Conservation (phyloP, 2,113 vertebrate species). For the Ciconia stormi region DNA sequence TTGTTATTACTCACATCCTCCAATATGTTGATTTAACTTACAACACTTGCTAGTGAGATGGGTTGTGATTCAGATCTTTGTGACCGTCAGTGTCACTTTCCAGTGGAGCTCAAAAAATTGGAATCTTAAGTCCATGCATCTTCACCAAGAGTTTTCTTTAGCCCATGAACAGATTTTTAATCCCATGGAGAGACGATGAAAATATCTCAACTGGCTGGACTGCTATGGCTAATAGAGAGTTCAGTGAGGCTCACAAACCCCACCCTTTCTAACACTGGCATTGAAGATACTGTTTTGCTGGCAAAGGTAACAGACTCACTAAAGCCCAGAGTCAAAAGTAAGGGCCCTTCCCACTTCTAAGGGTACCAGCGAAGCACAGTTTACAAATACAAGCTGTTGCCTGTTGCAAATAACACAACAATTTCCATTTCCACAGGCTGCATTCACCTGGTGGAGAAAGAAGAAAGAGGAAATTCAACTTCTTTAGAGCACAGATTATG, state of each 20-base stretch:
- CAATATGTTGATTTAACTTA: neutral
- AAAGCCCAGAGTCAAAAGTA: neutral
- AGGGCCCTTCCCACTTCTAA: neutral
- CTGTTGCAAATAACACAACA: neutral
- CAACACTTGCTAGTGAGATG: neutral
- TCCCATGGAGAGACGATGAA: neutral
- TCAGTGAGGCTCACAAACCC: neutral
- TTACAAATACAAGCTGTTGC: neutral
- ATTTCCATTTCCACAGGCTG: neutral
- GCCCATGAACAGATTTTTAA: neutral
- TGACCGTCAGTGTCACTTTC: neutral
- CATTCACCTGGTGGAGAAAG: neutral
- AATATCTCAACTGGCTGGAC: neutral
- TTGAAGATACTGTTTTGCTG: neutral
- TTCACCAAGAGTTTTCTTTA: neutral
- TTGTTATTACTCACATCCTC: neutral
- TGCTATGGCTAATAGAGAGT: neutral
- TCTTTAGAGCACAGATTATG: neutral
- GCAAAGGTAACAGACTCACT: neutral
- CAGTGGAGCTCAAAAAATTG: neutral
- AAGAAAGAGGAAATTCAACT: neutral
- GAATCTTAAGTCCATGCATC: neutral
- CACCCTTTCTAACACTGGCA: neutral
- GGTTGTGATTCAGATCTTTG: neutral
- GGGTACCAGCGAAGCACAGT: neutral